Evolutionary conservation across 2,888 invertebrate genomes (phyloP).

Genomic region (Arctia plantaginis): DNA sequence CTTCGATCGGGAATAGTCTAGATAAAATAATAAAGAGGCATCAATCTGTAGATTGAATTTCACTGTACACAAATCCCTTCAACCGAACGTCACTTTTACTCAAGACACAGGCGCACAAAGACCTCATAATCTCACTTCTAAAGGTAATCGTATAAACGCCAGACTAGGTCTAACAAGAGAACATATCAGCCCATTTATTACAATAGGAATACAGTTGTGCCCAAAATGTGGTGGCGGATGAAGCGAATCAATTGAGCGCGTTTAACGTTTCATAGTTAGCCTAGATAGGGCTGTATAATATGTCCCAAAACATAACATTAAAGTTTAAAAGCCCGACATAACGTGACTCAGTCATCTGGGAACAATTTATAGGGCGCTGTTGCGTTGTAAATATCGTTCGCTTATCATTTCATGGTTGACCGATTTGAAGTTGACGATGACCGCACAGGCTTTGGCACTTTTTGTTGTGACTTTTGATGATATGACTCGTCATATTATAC

Average conservation of each 20-base stretch:
- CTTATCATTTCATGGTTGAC: slow-evolving; percentile 17
- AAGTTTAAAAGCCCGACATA: not conserved
- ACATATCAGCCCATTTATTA: not conserved
- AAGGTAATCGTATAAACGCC: not conserved
- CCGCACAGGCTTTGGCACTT: not conserved
- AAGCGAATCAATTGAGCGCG: not conserved
- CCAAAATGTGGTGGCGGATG: not conserved
- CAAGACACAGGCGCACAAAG: no score
- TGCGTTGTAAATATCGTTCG: slow-evolving; percentile 9
- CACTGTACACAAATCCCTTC: no score
- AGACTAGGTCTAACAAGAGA: not conserved
- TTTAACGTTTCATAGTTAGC: not conserved
- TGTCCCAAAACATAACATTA: not conserved
- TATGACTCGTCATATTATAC: not conserved
- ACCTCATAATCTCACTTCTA: no score
- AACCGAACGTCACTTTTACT: no score
- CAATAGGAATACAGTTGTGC: not conserved
- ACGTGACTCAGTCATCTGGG: slow-evolving; percentile 9
- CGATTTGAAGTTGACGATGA: slow-evolving; percentile 1
- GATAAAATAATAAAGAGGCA: no score
- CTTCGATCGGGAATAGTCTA: no score
- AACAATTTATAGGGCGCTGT: slow-evolving; percentile 6
- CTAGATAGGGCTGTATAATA: not conserved
- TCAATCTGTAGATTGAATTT: no score
- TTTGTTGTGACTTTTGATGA: not conserved